Evolutionary conservation across 2,888 invertebrate genomes (phyloP).

Genomic region (Sminthurinus aureus): DNA sequence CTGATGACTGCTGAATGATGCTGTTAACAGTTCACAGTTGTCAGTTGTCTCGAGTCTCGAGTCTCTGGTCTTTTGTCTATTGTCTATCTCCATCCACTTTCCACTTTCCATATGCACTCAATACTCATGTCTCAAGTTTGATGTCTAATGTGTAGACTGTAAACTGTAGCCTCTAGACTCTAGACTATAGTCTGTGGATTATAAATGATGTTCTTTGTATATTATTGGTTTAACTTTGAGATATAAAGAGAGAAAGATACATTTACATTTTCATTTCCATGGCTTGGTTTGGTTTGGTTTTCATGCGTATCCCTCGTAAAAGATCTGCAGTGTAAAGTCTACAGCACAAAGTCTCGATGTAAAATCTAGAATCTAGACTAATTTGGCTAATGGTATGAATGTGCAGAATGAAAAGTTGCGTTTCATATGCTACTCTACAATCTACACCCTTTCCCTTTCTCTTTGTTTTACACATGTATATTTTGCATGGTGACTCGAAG

Average conservation of each 20-base stretch:
- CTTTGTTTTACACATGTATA: too few species aligned
- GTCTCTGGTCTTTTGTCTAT: too few species aligned
- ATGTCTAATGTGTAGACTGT: background rate
- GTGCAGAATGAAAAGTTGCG: constrained; percentile 22
- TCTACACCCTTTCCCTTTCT: background rate
- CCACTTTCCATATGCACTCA: background rate
- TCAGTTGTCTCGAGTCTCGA: too few species aligned
- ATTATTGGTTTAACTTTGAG: too few species aligned
- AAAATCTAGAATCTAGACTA: constrained; percentile 37
- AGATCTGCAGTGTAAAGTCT: background rate
- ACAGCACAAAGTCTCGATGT: background rate
- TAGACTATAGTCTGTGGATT: too few species aligned
- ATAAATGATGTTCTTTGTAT: too few species aligned
- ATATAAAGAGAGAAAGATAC: too few species aligned
- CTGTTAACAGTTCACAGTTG: background rate
- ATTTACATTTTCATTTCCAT: background rate
- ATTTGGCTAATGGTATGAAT: constrained; percentile 55
- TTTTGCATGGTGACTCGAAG: constrained; percentile 22
- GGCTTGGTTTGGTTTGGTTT: constrained; percentile 25
- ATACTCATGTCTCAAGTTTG: background rate
- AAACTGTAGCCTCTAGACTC: too few species aligned
- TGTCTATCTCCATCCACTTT: background rate
- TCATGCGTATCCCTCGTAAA: constrained; percentile 31
- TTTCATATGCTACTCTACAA: constrained; percentile 7
- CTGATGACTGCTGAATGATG: constrained; percentile 7